Evolutionary conservation across 2,888 invertebrate genomes (phyloP).

Genomic region (Phasia obesa): DNA sequence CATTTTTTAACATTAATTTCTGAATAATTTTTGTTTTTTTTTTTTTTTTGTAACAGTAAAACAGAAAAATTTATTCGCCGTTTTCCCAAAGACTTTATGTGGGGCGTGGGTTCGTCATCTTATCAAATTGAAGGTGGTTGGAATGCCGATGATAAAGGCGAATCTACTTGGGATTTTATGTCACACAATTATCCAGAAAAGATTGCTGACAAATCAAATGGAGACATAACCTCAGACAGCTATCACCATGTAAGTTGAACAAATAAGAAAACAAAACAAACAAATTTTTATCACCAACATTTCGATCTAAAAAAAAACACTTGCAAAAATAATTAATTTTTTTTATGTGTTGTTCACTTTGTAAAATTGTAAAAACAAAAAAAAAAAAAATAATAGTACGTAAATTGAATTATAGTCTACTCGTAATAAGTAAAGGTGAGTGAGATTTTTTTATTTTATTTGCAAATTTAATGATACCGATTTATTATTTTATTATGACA

Average conservation of each 20-base stretch:
- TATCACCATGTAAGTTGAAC: constrained; percentile 82
- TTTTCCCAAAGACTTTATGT: constrained; percentile 81
- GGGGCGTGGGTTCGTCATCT: constrained; percentile 82
- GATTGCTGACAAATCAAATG: constrained; percentile 85
- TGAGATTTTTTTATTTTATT: constrained; percentile 10
- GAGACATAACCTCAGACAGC: constrained; percentile 85
- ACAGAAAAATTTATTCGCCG: constrained; percentile 70
- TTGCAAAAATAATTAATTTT: background rate
- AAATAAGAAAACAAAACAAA: constrained; percentile 11
- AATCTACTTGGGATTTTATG: constrained; percentile 86
- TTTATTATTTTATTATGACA: constrained; percentile 56
- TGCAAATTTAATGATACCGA: constrained; percentile 39
- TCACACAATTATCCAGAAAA: constrained; percentile 85
- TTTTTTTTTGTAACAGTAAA: constrained; percentile 38
- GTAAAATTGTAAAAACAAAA: background rate
- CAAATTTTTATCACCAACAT: constrained; percentile 14
- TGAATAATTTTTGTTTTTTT: too few species aligned
- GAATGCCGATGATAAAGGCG: constrained; percentile 83
- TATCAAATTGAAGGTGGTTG: constrained; percentile 82
- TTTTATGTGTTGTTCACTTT: constrained; percentile 1
- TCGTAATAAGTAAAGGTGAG: constrained; percentile 19
- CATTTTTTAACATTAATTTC: background rate
- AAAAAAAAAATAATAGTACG: constrained; percentile 5
- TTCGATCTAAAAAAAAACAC: too few species aligned
- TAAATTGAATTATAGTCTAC: background rate